These are phyloP conservation scores for Hippotragus niger DNA, from an alignment of 2,113 vertebrate species.

Conservation along the genomic window DNA sequence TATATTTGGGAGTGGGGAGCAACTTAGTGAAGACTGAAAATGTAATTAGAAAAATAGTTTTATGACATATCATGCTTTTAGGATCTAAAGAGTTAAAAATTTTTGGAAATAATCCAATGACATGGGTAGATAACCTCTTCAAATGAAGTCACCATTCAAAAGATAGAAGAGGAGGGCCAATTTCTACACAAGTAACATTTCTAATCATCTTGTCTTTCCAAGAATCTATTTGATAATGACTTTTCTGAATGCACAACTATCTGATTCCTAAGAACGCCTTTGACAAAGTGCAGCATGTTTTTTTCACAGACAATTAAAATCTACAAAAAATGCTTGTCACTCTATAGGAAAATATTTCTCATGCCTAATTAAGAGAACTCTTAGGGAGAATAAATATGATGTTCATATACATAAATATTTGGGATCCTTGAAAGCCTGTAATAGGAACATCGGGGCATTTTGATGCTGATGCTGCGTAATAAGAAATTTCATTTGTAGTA, in stretches of 20 bases:
- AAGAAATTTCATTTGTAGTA: not conserved
- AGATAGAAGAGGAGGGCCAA: not conserved
- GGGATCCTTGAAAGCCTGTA: not conserved
- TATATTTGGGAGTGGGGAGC: not conserved
- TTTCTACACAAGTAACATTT: not conserved
- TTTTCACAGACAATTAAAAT: not conserved
- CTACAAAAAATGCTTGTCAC: not conserved
- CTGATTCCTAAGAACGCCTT: not conserved
- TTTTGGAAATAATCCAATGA: not conserved
- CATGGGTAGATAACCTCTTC: not conserved
- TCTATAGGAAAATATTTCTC: not conserved
- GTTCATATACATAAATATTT: not conserved
- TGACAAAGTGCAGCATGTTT: not conserved
- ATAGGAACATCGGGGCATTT: not conserved
- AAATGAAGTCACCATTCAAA: not conserved
- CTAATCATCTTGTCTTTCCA: not conserved
- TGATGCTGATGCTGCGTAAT: not conserved
- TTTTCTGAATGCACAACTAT: not conserved
- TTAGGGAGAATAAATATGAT: not conserved
- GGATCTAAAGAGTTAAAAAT: not conserved
- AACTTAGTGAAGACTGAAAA: not conserved
- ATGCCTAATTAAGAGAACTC: not conserved
- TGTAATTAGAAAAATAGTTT: not conserved
- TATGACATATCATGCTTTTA: not conserved
- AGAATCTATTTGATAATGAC: not conserved